Evolutionary conservation across 2,888 invertebrate genomes (phyloP), one percentile per base, ranked within the genome.

Genomic region (Apantesis nais): DNA sequence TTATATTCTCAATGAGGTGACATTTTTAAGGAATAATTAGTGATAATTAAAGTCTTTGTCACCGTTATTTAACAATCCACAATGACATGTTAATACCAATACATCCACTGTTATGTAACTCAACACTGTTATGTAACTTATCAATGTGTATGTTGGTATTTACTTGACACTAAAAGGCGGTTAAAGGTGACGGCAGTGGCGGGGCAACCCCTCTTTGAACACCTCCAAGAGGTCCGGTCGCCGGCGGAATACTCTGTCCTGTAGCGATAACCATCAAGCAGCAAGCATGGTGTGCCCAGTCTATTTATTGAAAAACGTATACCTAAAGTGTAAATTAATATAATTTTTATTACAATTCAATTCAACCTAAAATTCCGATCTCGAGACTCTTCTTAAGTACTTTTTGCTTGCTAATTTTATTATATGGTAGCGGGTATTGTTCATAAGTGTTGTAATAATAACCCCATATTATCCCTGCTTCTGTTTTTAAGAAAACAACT

Each of bases 151-250:
- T 81, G 82, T 14, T 62, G 12, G 16, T 80, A 48, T 64, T 62
- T 77, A 37, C 77, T 78, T 12, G 48, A 9, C 5, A 65, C 25
- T 29, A 82, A 55, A 62, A 71, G 34, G 14, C 70, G 31, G 22
- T 73, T 63, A 19, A 80, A 1, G 1, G 85, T 86, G 37, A 76
- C 61, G 1, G 78, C 83, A 8, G 83, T 83, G n/a, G 82, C 82
- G 9, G 78, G 80, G 31, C 83, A 83, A 19, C 81, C 80, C 37
- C 81, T 70, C 65, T 73, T 81, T 44, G 74, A 73, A 64, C 84
- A 86, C 37, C 86, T 74, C 86, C 86, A 86, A 1, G 84, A 80
- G 1, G 78, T 63, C 34, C 82, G 78, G 19, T 11, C 2, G 9
- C 80, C 84, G 19, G 79, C 72, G 1, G 66, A 4, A 44, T 81